Evolutionary conservation across 2,797 vertebrate species (phyloP).

Genomic region (Channallabes apus): DNA sequence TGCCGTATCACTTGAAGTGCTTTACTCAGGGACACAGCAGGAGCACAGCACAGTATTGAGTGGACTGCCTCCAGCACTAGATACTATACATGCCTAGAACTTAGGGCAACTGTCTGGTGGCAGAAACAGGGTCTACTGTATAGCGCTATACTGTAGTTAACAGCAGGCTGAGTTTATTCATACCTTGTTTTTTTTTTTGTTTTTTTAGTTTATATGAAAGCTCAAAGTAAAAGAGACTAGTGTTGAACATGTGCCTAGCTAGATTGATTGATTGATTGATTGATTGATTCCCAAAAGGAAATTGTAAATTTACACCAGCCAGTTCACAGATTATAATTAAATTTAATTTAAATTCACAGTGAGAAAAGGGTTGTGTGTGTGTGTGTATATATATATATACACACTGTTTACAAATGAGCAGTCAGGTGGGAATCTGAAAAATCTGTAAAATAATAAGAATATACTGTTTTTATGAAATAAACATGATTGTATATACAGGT

Average conservation of each 20-base stretch:
- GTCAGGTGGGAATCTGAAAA: too few species aligned
- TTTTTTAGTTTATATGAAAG: background rate
- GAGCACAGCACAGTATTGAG: slow-evolving; percentile 7
- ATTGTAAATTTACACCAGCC: too few species aligned
- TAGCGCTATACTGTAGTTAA: background rate
- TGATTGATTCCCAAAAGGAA: too few species aligned
- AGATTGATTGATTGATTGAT: too few species aligned
- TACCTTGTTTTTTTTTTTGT: background rate
- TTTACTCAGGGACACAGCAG: slow-evolving; percentile 19
- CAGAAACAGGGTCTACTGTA: background rate
- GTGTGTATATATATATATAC: too few species aligned
- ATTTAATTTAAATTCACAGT: too few species aligned
- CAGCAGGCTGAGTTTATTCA: background rate
- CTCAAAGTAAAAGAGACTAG: background rate
- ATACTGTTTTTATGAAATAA: too few species aligned
- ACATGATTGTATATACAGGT: too few species aligned
- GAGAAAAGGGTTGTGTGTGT: too few species aligned
- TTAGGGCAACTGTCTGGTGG: background rate
- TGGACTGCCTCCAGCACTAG: background rate
- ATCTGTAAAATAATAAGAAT: too few species aligned
- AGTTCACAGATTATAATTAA: too few species aligned
- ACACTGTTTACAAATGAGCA: too few species aligned
- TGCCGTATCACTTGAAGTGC: slow-evolving; percentile 3
- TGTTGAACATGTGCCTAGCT: background rate
- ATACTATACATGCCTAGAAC: background rate